Percentiles rank a stretch among this genome's conserved stretches.
Evolutionary conservation across 1,140 invertebrate species (phyloP).

Genomic region (Hylaeus anthracinus): DNA sequence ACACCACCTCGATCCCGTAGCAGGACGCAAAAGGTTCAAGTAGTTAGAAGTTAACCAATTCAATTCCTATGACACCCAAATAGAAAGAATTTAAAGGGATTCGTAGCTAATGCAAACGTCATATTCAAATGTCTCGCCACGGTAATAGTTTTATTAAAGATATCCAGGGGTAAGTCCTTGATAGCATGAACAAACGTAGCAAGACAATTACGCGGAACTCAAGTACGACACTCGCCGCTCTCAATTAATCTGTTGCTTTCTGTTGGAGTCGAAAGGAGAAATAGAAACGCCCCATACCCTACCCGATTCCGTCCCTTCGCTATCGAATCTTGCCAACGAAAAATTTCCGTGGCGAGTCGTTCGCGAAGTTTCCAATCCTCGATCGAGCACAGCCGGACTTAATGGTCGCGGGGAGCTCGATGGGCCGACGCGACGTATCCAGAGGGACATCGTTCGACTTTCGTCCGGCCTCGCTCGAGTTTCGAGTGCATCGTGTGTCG

Average conservation of each 20-base stretch:
- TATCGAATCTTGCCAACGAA: not conserved
- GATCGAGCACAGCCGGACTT: not conserved
- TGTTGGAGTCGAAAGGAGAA: not conserved
- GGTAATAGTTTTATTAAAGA: too few species aligned
- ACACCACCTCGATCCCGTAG: too few species aligned
- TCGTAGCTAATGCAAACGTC: too few species aligned
- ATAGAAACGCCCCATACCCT: too few species aligned
- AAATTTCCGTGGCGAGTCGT: not conserved
- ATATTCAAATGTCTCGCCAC: too few species aligned
- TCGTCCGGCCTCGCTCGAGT: conserved; percentile 64
- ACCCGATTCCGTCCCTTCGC: not conserved
- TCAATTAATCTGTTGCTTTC: conserved; percentile 22
- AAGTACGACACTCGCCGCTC: not conserved
- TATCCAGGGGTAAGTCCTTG: too few species aligned
- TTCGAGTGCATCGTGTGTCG: conserved; percentile 65
- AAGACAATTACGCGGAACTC: not conserved
- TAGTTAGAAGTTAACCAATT: too few species aligned
- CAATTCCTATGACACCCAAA: too few species aligned
- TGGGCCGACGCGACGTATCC: conserved; percentile 42
- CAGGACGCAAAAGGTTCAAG: too few species aligned
- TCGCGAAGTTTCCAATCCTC: not conserved
- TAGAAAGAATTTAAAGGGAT: too few species aligned
- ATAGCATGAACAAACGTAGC: not conserved
- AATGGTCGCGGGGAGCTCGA: not conserved
- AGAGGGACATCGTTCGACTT: conserved; percentile 60